phyloP scores from a whole-genome alignment of 2,797 vertebrate genomes.

The Sebastes kiyomatsui region DNA sequence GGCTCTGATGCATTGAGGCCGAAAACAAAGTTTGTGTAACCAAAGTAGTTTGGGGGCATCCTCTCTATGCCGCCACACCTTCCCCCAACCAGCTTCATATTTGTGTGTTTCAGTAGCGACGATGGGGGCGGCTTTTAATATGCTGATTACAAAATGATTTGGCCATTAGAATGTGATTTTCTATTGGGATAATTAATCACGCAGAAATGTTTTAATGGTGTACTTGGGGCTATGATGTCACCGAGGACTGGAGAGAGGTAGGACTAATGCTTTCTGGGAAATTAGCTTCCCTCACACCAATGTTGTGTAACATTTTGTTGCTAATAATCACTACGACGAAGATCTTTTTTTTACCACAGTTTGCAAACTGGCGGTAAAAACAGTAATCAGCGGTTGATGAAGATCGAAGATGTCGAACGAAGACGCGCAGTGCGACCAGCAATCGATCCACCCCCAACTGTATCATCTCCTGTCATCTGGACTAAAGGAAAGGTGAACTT shows the following conservation, averaged over 20 bases:
- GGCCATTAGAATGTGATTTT: conserved; percentile 24
- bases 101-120: neutral
- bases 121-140: conserved; percentile 48
- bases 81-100: conserved; percentile 1
- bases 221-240: conserved; percentile 25
- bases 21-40: conserved; percentile 89
- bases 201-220: conserved; percentile 40
- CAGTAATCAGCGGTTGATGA: conserved; percentile 21
- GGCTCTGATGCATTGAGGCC: conserved; percentile 79
- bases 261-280: conserved; percentile 23
- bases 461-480: conserved; percentile 84
- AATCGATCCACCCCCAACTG: conserved; percentile 74
- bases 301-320: neutral
- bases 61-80: conserved; percentile 8
- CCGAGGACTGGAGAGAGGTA: neutral
- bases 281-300: neutral
- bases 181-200: conserved; percentile 51
- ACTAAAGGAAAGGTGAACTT: conserved; percentile 85
- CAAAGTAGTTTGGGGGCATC: conserved; percentile 79
- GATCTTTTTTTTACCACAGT: neutral
- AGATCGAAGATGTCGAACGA: conserved; percentile 53
- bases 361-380: conserved; percentile 29
- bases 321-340: neutral
- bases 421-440: conserved; percentile 51
- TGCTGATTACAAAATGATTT: conserved; percentile 44